These are phyloP conservation scores for Lepidostoma basale DNA, from an alignment of 1,140 invertebrate genomes.

Conservation along the genomic window DNA sequence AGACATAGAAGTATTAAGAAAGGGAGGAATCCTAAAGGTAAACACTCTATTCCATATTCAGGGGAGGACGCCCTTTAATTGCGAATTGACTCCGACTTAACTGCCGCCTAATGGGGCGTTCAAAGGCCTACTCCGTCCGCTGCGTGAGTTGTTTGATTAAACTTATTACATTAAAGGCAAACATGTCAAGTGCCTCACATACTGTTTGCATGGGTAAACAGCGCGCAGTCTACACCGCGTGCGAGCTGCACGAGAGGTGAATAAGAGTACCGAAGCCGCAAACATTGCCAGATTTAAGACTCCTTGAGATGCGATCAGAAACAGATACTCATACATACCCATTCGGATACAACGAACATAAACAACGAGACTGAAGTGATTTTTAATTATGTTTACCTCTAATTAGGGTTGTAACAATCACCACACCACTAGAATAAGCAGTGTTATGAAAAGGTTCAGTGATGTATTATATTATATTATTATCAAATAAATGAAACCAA, in stretches of 20 bases:
- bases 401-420: slow-evolving; percentile 60
- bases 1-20: not conserved
- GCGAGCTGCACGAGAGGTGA: not conserved
- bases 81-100: slow-evolving; percentile 38
- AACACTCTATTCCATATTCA: slow-evolving; percentile 37
- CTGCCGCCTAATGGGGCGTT: slow-evolving; percentile 26
- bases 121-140: not conserved
- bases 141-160: slow-evolving; percentile 9
- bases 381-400: slow-evolving; percentile 48
- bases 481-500: too few relatives aligned
- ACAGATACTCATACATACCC: too few relatives aligned
- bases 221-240: not conserved
- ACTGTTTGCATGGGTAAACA: not conserved
- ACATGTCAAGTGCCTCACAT: slow-evolving; percentile 11
- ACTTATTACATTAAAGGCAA: slow-evolving; percentile 17
- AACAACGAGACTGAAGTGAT: too few relatives aligned
- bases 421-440: too few relatives aligned
- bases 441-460: too few relatives aligned
- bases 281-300: not conserved
- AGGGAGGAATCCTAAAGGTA: not conserved
- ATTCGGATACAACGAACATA: too few relatives aligned
- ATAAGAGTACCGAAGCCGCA: not conserved
- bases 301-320: too few relatives aligned
- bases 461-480: too few relatives aligned
- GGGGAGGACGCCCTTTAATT: slow-evolving; percentile 31